Conservation (phyloP, 2,113 vertebrate species). For the Melanotaenia duboulayi region DNA sequence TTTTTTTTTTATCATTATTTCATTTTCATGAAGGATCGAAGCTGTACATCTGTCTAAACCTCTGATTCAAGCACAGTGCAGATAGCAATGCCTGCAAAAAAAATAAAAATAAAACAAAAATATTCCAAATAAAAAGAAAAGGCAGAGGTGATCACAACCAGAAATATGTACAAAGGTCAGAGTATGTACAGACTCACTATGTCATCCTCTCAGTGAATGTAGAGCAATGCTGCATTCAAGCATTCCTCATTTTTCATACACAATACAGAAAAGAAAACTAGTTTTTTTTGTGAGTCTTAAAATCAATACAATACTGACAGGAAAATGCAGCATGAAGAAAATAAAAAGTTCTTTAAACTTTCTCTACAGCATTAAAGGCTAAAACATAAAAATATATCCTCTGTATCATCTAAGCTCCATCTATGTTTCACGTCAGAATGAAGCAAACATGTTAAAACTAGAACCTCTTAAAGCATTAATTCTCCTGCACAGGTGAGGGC, state of each 20-base stretch:
- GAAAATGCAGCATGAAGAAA: constrained; percentile 77
- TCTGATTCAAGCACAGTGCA: constrained; percentile 87
- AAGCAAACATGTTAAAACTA: constrained; percentile 50
- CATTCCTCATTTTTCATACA: constrained; percentile 72
- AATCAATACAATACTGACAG: constrained; percentile 69
- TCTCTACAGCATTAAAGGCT: constrained; percentile 67
- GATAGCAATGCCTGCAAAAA: constrained; percentile 84
- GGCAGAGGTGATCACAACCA: constrained; percentile 84
- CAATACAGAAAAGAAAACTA: constrained; percentile 58
- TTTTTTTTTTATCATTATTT: constrained; percentile 73
- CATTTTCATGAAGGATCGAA: constrained; percentile 81
- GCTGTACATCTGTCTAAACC: constrained; percentile 85
- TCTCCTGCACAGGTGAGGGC: constrained; percentile 36
- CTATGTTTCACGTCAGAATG: constrained; percentile 45
- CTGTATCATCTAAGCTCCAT: constrained; percentile 66
- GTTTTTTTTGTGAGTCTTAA: constrained; percentile 62
- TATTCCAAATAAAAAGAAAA: constrained; percentile 70
- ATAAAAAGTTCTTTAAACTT: constrained; percentile 45
- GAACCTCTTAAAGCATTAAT: constrained; percentile 61
- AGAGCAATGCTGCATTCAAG: constrained; percentile 65
- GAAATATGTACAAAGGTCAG: constrained; percentile 84
- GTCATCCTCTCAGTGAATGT: constrained; percentile 61
- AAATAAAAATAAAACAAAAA: no score
- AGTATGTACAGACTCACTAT: constrained; percentile 79
- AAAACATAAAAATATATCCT: constrained; percentile 79